Percentiles rank a stretch among this genome's conserved stretches.
phyloP scores from a whole-genome alignment of 2,113 vertebrate genomes.

The Cyphomyrus plagiostoma region DNA sequence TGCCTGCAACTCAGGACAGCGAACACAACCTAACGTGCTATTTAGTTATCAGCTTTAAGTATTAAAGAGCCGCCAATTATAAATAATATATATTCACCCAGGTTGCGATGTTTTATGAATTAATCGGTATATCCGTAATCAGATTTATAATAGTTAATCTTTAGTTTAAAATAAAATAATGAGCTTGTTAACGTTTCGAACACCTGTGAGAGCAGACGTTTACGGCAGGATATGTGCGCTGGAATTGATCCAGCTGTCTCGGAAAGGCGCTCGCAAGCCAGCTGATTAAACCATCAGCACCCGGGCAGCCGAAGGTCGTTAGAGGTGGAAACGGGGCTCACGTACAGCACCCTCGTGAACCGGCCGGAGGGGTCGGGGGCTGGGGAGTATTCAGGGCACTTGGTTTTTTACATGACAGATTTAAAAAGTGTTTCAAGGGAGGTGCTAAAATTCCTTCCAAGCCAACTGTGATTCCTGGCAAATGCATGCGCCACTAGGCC shows the following conservation, averaged over 20 bases:
- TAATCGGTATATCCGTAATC: constrained; percentile 45
- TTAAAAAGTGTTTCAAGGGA: constrained; percentile 19
- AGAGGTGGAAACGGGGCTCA: not conserved
- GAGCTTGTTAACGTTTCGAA: constrained; percentile 51
- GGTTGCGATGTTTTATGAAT: constrained; percentile 35
- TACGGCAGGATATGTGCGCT: constrained; percentile 18
- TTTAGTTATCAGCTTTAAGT: not conserved
- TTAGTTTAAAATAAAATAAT: constrained; percentile 49
- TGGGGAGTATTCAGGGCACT: not conserved
- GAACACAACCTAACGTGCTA: not conserved
- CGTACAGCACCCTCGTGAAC: not conserved
- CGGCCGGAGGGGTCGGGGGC: not conserved
- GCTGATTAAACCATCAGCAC: not conserved
- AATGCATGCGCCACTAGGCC: not conserved
- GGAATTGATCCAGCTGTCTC: constrained; percentile 18
- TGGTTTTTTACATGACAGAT: not conserved
- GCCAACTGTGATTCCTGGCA: constrained; percentile 25
- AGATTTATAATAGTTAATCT: constrained; percentile 47
- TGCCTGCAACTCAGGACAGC: not conserved
- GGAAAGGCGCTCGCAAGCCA: not conserved
- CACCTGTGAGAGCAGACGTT: constrained; percentile 53
- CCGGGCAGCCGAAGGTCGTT: not conserved
- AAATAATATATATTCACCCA: not conserved
- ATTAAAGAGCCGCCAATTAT: not conserved
- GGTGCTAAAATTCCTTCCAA: constrained; percentile 4